Base-by-base conservation (phyloP, 1,140 invertebrate species). In the Heliconius hermathena region DNA sequence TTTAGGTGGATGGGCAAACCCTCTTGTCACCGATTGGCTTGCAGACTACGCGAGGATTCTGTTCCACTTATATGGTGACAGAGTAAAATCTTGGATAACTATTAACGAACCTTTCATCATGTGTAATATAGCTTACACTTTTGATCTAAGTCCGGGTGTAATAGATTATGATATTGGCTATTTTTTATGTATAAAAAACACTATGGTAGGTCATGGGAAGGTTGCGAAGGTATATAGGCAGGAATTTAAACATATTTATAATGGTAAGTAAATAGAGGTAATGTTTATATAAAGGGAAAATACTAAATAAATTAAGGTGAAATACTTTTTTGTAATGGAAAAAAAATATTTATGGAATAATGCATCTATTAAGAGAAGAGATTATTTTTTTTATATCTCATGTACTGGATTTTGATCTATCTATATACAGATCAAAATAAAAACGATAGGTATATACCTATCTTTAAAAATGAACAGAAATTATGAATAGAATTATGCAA, bases 71-170 rank as follows among this genome's bases (percentile, higher is more conserved):
- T 96, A 95, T 81, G 96, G 96, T 0, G 95, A 96, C 89, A 91
- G 95, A 54, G 96, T 96, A 1, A 95, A 95, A 82, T 83, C 93
- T 72, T 97, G 96, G 96, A 95, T 96, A 5, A 97, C 97, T 1
- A 94, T 97, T 57, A 97, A 97, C 85, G 96, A 97, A 87, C 96
- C 96, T 0, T 91, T 94, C 81, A 92, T 95, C 54, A 85, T 95
- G 6, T 96, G 96, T 71, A 89, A 95, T 52, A 81, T 87, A 18
- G 94, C 94, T 13, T 91, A 66, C 13, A 16, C 60, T 13, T 18
- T 26, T 1, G 89, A 89, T 71, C 20, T 72, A 1, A 81, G 77
- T 13, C 85, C 84, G 6, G 74, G 77, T 9, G 11, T 82, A 0
- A 8, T 1, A 8, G 76, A 79, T 4, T 66, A 72, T 3, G 95